Base-by-base conservation (phyloP, 2,113 vertebrate species). In the Pardalotus punctatus region DNA sequence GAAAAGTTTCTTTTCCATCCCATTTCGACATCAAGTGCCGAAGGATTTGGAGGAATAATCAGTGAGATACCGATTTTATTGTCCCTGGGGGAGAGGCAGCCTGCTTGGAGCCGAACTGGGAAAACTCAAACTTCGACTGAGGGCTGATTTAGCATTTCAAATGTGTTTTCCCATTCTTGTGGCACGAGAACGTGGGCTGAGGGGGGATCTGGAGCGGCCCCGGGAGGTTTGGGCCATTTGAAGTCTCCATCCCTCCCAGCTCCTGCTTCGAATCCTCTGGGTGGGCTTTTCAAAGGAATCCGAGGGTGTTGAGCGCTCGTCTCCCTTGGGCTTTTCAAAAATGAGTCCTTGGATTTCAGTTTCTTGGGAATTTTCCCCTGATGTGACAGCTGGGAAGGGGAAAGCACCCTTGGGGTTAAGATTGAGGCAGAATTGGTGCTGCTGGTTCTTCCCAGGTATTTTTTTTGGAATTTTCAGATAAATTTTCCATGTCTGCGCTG, bases 261-360 rank as follows among this genome's bases (percentile, higher is more conserved):
- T 80, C 50, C 82, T 47, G 13, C 16, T 66, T 92, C 23, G 50
- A 78, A 92, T 31, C 80, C 88, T 93, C 60, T 60, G 64, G 86
- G 88, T 88, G 82, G 76, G 64, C 81, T 94, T 97, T 90, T 92
- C 82, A 92, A 83, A 95, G 94, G 13, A 83, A 62, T 54, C 47
- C 4, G 74, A 45, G 85, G 85, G 76, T 80, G 71, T 66, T 61
- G 72, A 86, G 5, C 58, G 50, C 11, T 53, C 36, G 6, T 11
- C 23, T 93, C 85, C 92, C 76, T 77, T 16, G 6, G 64, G 88
- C 62, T 81, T 65, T 83, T 35, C 33, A 42, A 19, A 74, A 88
- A 31, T 0, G 10, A 81, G 25, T 24, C 65, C 12, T 10, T 11
- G 1, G 20, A 12, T 20, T 94, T 23, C 3, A 50, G 9, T 77